phyloP scores from a whole-genome alignment of 2,888 invertebrate genomes.

The Agapostemon virescens region DNA sequence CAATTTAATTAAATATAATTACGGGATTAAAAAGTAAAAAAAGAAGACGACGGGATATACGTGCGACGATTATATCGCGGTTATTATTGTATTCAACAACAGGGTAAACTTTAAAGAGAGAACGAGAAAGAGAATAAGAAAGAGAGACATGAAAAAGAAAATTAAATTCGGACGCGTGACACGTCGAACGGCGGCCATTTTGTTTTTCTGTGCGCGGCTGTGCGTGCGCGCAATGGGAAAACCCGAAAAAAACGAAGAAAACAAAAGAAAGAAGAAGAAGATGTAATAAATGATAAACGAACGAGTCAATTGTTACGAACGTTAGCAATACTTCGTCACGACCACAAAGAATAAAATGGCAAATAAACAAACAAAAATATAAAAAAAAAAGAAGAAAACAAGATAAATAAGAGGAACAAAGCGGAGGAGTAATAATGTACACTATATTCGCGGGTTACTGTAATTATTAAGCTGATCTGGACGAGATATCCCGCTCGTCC shows the following conservation, averaged over 20 bases:
- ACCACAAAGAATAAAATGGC: slow-evolving; percentile 60
- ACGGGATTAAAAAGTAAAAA: neutral
- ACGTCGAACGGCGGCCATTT: slow-evolving; percentile 76
- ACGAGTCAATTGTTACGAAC: slow-evolving; percentile 75
- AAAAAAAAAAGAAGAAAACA: slow-evolving; percentile 22
- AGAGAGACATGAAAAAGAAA: slow-evolving; percentile 21
- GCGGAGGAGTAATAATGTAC: slow-evolving; percentile 28
- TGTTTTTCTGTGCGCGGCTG: slow-evolving; percentile 69
- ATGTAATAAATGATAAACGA: slow-evolving; percentile 44
- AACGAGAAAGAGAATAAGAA: neutral
- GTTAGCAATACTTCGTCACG: slow-evolving; percentile 72
- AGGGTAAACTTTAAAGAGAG: slow-evolving; percentile 73
- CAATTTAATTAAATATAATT: slow-evolving; percentile 57
- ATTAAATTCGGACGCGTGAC: slow-evolving; percentile 70
- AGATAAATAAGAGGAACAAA: slow-evolving; percentile 13
- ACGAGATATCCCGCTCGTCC: slow-evolving; percentile 48
- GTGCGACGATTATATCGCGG: slow-evolving; percentile 71
- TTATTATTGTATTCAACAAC: slow-evolving; percentile 78
- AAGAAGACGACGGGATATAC: slow-evolving; percentile 66
- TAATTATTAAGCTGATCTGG: slow-evolving; percentile 58
- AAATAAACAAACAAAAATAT: slow-evolving; percentile 43
- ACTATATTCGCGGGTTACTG: slow-evolving; percentile 46
- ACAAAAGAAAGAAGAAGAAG: slow-evolving; percentile 5
- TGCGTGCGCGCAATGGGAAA: slow-evolving; percentile 52
- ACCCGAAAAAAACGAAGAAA: slow-evolving; percentile 18